Percentiles rank a stretch among this genome's conserved stretches.
These are phyloP conservation scores for Brachyrhaphis roseni DNA, from an alignment of 2,797 vertebrate species.

Conservation along the genomic window DNA sequence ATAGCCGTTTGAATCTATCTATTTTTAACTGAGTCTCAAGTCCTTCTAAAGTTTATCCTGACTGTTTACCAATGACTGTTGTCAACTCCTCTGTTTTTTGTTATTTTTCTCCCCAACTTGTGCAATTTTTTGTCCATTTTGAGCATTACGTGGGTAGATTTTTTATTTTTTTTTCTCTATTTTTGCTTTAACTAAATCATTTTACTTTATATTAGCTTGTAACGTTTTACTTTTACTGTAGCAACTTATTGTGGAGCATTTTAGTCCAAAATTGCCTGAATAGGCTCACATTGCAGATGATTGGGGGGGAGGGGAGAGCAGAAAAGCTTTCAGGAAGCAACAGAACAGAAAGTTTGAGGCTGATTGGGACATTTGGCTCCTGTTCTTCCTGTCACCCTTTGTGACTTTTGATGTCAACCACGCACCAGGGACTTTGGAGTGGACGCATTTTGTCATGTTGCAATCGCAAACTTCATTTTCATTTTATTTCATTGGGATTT, in stretches of 20 bases:
- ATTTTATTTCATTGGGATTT: not conserved
- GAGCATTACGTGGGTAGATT: not conserved
- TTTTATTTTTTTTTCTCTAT: not conserved
- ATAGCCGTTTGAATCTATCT: not conserved
- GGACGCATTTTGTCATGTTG: not conserved
- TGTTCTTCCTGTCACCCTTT: not conserved
- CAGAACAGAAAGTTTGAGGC: not conserved
- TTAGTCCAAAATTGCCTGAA: not conserved
- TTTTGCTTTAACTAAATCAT: not conserved
- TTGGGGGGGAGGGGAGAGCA: not conserved
- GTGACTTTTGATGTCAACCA: not conserved
- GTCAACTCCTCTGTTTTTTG: not conserved
- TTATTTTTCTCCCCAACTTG: constrained; percentile 4
- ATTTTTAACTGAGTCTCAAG: constrained; percentile 12
- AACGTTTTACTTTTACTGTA: constrained; percentile 24
- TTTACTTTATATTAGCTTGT: constrained; percentile 26
- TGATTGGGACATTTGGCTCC: not conserved
- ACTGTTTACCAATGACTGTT: constrained; percentile 28
- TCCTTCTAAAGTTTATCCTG: constrained; percentile 7
- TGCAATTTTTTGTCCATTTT: constrained; percentile 5
- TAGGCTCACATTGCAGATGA: not conserved
- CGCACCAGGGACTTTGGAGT: not conserved
- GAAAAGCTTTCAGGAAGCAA: not conserved
- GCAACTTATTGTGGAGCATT: constrained; percentile 5
- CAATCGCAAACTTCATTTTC: not conserved